A percentile compares a stretch with the other conserved stretches of the same genome.
These are phyloP conservation scores for Batillaria attramentaria DNA, from an alignment of 1,140 invertebrate genomes.

Conservation along the genomic window DNA sequence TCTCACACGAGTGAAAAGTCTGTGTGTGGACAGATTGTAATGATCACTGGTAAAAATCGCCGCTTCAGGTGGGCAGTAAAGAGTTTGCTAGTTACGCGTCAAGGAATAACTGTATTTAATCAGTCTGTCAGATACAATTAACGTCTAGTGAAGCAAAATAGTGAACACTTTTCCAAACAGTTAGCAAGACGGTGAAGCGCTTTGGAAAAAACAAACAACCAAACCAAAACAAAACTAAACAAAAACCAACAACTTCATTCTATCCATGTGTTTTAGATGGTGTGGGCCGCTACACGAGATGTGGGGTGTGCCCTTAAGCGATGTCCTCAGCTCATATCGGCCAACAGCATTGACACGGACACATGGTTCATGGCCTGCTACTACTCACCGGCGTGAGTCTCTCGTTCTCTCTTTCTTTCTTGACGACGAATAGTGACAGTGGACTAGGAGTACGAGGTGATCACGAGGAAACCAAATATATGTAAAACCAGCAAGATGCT, in stretches of 20 bases:
- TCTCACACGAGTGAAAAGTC: no score
- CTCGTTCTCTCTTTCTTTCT: not conserved
- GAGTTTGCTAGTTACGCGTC: not conserved
- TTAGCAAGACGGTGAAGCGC: not conserved
- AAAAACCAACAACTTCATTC: not conserved
- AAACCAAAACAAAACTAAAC: not conserved
- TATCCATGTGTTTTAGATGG: not conserved
- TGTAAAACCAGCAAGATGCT: not conserved
- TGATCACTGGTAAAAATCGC: no score
- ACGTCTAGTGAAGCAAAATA: not conserved
- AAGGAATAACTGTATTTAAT: not conserved
- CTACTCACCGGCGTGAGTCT: not conserved
- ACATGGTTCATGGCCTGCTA: slow-evolving; percentile 7
- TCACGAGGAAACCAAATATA: no score
- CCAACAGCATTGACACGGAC: not conserved
- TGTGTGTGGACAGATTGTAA: no score
- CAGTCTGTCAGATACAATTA: not conserved
- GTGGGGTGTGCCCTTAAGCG: not conserved
- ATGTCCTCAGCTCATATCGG: not conserved
- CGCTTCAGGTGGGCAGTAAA: no score
- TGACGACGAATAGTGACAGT: no score
- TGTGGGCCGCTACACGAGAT: not conserved
- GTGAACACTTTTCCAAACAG: not conserved
- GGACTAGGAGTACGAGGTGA: not conserved
- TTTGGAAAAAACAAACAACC: not conserved